Conservation (phyloP, 2,113 vertebrate species). For the Entomyzon cyanotis region DNA sequence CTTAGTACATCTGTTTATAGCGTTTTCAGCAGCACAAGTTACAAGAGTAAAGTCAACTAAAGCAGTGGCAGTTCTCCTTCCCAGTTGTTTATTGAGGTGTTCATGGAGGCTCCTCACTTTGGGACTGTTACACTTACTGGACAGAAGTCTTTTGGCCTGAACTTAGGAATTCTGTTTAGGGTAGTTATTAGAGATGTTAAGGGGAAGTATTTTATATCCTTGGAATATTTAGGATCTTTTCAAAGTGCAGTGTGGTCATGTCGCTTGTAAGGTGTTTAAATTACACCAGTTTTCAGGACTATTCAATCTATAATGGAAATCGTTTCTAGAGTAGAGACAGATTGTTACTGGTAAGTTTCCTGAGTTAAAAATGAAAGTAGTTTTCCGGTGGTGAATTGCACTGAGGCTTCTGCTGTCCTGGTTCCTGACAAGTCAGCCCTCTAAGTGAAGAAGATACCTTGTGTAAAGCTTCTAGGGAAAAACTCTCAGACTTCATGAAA, state of each 20-base stretch:
- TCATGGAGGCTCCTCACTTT: fast-evolving
- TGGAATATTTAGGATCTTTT: background rate
- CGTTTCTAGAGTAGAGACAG: background rate
- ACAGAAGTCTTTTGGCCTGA: background rate
- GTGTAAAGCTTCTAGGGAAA: background rate
- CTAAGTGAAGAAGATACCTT: fast-evolving
- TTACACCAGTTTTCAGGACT: background rate
- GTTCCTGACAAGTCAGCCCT: background rate
- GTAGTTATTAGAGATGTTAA: background rate
- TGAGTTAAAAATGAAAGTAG: background rate
- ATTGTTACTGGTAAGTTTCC: background rate
- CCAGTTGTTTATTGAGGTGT: background rate
- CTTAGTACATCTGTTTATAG: background rate
- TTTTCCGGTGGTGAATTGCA: background rate
- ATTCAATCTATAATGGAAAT: background rate
- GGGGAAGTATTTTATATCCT: background rate
- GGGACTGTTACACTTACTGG: background rate
- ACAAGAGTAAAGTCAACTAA: background rate
- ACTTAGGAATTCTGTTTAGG: background rate
- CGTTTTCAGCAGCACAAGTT: background rate
- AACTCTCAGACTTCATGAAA: background rate
- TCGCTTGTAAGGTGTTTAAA: background rate
- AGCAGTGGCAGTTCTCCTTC: background rate
- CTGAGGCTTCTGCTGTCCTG: background rate
- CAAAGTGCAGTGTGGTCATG: fast-evolving